phyloP scores from a whole-genome alignment of 2,113 vertebrate genomes.

The Muntiacus reevesi region DNA sequence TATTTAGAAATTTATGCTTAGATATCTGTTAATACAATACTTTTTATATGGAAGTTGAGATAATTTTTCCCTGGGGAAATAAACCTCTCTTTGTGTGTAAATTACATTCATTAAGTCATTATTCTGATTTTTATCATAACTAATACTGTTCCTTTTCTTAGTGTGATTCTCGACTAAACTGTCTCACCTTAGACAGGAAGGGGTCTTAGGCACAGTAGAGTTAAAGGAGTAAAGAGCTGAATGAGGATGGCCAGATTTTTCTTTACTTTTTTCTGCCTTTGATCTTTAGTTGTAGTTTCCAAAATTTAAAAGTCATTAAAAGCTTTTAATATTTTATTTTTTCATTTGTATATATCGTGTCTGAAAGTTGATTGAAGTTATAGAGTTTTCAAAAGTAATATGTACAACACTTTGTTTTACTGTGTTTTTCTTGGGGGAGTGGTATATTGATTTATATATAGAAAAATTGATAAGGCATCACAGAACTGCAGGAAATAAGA shows the following conservation, averaged over 20 bases:
- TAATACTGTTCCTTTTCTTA: background rate
- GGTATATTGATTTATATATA: background rate
- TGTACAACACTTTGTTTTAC: background rate
- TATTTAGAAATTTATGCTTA: background rate
- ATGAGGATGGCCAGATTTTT: background rate
- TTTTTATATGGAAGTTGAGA: background rate
- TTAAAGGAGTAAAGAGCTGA: background rate
- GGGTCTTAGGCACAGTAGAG: background rate
- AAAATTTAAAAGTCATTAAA: background rate
- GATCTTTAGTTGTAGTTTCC: background rate
- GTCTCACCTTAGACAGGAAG: background rate
- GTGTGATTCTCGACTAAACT: background rate
- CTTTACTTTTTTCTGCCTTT: background rate
- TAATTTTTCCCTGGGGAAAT: background rate
- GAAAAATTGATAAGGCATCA: background rate
- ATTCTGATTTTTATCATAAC: background rate
- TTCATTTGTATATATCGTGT: background rate
- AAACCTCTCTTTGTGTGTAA: background rate
- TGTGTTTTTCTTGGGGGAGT: constrained; percentile 4
- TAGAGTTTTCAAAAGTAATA: background rate
- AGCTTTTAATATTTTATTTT: background rate
- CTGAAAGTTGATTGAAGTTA: constrained; percentile 6
- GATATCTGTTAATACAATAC: background rate
- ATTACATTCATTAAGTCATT: background rate
- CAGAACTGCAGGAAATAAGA: background rate